A percentile compares a stretch with the other conserved stretches of the same genome.
These are phyloP conservation scores for Xestoiulus laeticollis DNA, from an alignment of 2,888 invertebrate genomes.

Conservation along the genomic window DNA sequence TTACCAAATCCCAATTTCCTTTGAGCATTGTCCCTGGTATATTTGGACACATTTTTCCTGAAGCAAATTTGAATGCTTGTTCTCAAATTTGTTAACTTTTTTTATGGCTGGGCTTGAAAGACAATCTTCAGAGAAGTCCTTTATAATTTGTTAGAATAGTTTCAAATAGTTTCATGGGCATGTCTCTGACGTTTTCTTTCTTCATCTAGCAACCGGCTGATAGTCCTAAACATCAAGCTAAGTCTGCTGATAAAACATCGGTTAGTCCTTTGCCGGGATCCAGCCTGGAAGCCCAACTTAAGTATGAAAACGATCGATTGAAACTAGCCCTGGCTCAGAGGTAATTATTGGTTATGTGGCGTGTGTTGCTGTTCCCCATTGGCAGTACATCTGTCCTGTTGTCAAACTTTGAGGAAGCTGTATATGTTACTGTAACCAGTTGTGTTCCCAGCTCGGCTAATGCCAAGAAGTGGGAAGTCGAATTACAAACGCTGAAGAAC, in stretches of 20 bases:
- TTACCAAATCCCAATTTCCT: neutral
- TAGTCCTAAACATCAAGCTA: conserved; percentile 73
- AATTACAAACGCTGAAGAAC: conserved; percentile 92
- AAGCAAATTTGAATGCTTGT: neutral
- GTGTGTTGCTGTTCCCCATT: neutral
- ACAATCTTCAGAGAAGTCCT: neutral
- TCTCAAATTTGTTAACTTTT: neutral
- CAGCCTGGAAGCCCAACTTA: conserved; percentile 82
- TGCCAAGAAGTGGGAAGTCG: conserved; percentile 99
- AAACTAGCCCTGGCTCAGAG: conserved; percentile 95
- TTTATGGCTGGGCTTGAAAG: neutral
- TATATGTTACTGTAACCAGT: conserved; percentile 53
- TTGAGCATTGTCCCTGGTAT: no score
- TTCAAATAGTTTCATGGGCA: no score
- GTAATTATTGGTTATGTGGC: conserved; percentile 66
- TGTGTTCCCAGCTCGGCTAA: conserved; percentile 83
- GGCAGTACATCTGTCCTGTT: neutral
- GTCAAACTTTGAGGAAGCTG: neutral
- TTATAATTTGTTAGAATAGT: neutral
- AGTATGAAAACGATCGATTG: conserved; percentile 96
- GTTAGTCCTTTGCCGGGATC: conserved; percentile 56
- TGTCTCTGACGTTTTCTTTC: conserved; percentile 23
- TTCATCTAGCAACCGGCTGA: conserved; percentile 62
- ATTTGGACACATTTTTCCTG: neutral
- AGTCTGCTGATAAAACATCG: conserved; percentile 61